phyloP scores from a whole-genome alignment of 2,888 invertebrate species.

The Strigamia crassipes region DNA sequence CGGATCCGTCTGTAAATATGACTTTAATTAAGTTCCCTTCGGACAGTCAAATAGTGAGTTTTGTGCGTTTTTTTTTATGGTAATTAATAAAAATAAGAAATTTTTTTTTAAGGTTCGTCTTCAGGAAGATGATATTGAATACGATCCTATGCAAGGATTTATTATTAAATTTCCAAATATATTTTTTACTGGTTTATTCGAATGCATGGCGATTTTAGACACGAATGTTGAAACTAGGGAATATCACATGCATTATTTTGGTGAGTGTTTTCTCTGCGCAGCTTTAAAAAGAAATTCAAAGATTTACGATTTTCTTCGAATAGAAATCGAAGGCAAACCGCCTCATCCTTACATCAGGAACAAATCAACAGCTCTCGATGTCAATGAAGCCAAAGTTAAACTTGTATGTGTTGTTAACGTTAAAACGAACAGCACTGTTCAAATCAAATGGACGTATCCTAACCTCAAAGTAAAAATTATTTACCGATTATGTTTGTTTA shows the following conservation, averaged over 20 bases:
- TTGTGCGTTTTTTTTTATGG: background rate
- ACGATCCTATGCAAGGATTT: constrained; percentile 25
- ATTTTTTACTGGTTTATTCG: constrained; percentile 44
- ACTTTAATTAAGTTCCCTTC: constrained; percentile 55
- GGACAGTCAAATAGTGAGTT: background rate
- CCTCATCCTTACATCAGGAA: constrained; percentile 11
- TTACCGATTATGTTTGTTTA: too few relatives aligned
- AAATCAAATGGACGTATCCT: constrained; percentile 17
- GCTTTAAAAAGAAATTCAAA: background rate
- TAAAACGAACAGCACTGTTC: background rate
- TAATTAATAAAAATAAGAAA: background rate
- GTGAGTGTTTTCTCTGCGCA: background rate
- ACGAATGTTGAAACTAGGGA: background rate
- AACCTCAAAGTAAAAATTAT: background rate
- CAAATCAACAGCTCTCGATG: background rate
- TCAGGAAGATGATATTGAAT: constrained; percentile 29
- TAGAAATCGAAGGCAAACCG: background rate
- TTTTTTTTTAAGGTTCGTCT: background rate
- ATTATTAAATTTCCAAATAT: constrained; percentile 34
- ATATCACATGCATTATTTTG: background rate
- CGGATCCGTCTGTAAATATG: constrained; percentile 66
- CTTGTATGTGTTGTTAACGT: background rate
- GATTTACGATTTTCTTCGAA: too few relatives aligned
- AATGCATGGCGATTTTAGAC: background rate
- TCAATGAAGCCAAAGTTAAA: background rate